These are phyloP conservation scores for Onychorhynchus coronatus DNA, from an alignment of 2,113 vertebrate genomes.

Conservation along the genomic window DNA sequence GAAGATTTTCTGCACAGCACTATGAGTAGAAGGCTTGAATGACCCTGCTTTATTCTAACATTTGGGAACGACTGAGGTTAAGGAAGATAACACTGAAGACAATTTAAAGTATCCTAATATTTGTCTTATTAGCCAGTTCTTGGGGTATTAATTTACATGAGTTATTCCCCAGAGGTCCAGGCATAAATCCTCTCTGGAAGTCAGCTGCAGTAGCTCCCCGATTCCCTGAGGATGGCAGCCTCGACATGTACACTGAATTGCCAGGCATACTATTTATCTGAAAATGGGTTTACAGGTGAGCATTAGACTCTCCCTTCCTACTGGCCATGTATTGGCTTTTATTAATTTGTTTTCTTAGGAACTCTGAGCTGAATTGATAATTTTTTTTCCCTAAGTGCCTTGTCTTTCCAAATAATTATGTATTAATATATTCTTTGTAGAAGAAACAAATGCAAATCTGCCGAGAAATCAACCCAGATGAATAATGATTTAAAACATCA, in stretches of 20 bases:
- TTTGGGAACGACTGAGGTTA: background rate
- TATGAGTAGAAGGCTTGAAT: background rate
- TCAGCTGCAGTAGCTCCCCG: background rate
- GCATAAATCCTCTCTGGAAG: background rate
- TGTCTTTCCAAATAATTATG: background rate
- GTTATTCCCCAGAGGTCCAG: background rate
- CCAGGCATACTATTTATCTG: background rate
- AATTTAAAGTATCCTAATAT: background rate
- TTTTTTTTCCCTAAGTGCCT: background rate
- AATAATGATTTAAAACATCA: background rate
- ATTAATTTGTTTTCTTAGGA: background rate
- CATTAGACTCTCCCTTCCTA: background rate
- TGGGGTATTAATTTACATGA: background rate
- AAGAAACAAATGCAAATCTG: background rate
- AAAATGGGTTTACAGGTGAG: background rate
- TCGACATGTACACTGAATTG: background rate
- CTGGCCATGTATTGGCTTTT: background rate
- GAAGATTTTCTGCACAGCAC: background rate
- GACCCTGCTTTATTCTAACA: background rate
- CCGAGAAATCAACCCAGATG: background rate
- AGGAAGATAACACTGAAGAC: background rate
- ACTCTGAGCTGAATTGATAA: background rate
- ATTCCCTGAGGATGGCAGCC: constrained; percentile 59
- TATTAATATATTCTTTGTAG: background rate
- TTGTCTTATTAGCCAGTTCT: background rate